Conservation (phyloP, 2,888 invertebrate genomes). For the Nasonovia ribisnigri region DNA sequence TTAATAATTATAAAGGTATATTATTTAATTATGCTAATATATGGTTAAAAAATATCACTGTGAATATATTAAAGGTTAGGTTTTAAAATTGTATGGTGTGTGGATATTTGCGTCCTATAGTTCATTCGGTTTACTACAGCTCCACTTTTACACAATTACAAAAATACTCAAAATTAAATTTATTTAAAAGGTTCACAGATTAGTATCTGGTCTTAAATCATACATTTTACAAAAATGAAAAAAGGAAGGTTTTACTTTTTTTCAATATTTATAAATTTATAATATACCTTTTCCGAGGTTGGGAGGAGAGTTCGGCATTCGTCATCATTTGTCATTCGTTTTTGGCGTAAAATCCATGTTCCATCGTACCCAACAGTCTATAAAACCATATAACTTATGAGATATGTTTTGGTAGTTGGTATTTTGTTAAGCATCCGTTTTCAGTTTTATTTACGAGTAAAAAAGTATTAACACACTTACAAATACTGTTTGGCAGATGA, state of each 20-base stretch:
- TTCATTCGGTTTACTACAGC: not conserved
- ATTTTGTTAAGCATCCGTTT: not conserved
- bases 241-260: not conserved
- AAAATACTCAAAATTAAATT: not conserved
- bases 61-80: not conserved
- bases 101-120: not conserved
- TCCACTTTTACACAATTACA: not conserved
- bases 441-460: not conserved
- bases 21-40: not conserved
- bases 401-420: not conserved
- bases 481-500: conserved; percentile 47
- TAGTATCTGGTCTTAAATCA: not conserved
- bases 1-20: not conserved
- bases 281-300: not conserved
- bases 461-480: conserved; percentile 9
- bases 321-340: conserved; percentile 41
- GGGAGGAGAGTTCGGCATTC: conserved; percentile 29
- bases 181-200: not conserved
- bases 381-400: not conserved
- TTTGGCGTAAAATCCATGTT: conserved; percentile 51
- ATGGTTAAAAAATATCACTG: not conserved
- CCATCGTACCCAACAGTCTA: conserved; percentile 50
- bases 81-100: not conserved
- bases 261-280: not conserved
- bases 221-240: not conserved